phyloP scores from a whole-genome alignment of 2,797 vertebrate species.

The Danio albolineatus region DNA sequence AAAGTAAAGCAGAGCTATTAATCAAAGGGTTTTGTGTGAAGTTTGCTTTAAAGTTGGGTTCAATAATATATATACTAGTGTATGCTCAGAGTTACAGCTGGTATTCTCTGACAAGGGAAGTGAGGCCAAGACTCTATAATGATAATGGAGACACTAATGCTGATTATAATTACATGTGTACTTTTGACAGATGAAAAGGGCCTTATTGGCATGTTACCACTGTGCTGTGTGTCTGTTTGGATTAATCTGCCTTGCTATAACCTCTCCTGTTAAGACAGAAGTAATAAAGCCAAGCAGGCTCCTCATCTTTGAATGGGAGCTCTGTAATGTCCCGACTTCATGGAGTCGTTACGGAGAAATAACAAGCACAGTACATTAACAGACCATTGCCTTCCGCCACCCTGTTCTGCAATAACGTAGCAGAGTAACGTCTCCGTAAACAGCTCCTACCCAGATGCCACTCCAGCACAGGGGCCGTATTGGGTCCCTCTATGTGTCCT shows the following conservation, averaged over 20 bases:
- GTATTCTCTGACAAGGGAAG: constrained; percentile 19
- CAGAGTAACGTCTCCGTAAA: constrained; percentile 8
- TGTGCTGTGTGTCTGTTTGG: background rate
- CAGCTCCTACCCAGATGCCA: constrained; percentile 27
- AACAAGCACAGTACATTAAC: constrained; percentile 32
- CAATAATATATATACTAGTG: constrained; percentile 19
- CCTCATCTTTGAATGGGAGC: constrained; percentile 15
- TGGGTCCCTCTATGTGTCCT: constrained; percentile 38
- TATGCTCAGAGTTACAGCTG: constrained; percentile 40
- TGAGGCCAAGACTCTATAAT: constrained; percentile 43
- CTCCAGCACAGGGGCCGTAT: constrained; percentile 23
- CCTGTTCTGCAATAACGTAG: background rate
- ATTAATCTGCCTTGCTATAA: constrained; percentile 12
- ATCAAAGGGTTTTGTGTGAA: background rate
- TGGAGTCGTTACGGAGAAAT: constrained; percentile 21
- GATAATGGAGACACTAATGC: constrained; percentile 59
- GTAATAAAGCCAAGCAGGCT: background rate
- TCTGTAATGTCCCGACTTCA: constrained; percentile 30
- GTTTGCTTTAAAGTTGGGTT: constrained; percentile 22
- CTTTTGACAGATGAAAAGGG: constrained; percentile 28
- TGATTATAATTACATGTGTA: constrained; percentile 63
- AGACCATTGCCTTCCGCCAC: background rate
- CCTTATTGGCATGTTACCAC: background rate
- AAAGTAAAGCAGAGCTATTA: constrained; percentile 3
- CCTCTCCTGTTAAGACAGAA: background rate